Base-by-base conservation (phyloP, 2,797 vertebrate species). In the Lophius americanus region DNA sequence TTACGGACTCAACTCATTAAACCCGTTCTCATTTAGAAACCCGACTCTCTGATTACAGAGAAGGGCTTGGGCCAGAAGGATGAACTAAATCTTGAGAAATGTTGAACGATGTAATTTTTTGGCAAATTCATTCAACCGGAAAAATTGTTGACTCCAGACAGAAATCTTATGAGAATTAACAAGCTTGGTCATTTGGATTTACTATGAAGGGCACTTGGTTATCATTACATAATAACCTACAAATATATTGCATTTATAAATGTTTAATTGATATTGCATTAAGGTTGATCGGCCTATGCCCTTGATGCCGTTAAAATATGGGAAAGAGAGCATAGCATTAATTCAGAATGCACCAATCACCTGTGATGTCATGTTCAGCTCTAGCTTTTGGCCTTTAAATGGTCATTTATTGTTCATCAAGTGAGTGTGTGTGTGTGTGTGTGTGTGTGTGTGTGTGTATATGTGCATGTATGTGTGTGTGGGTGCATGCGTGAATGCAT, bases 311-410 rank as follows among this genome's bases (percentile, higher is more conserved):
- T 56, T 81, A 72, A 83, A 85, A 88, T 84, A 85, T 73, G 77
- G 64, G 79, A 56, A 23, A 38, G 50, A 43, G 62, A 60, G 63
- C 62, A 68, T 4, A 55, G 60, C 56, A 70, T 59, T 44, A 59
- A 64, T 70, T 75, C 68, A 51, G 71, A 77, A 66, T 33, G 63
- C 63, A 82, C 64, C 71, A 62, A 68, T 87, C 85, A 76, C 62
- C 51, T 75, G 76, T 84, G 78, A 88, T 87, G 85, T 88, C 83
- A 60, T 64, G 77, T 62, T 76, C 68, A 39, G 63, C 51, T 72
- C 65, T 66, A 73, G 82, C 82, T 79, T 89, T 87, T 88, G 89
- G 81, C 88, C 87, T 87, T 83, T 88, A 84, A 85, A 89, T 85
- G 70, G 80, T 73, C 85, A 83, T 87, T 88, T 85, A 89, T 78